Evolutionary conservation across 2,113 vertebrate genomes (phyloP).

Genomic region (Dissostichus mawsoni): DNA sequence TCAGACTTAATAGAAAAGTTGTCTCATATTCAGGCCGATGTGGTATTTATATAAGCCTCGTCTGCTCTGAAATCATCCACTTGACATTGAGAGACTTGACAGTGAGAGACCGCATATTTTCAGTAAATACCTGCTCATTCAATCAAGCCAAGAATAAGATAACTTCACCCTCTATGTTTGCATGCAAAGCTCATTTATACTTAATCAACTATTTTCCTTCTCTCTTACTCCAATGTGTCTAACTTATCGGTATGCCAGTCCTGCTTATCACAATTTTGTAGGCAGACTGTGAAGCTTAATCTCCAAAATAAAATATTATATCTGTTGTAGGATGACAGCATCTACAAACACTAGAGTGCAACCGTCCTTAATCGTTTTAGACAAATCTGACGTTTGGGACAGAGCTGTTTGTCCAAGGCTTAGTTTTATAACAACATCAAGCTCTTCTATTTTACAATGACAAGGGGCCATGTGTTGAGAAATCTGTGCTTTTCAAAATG

Average conservation of each 20-base stretch:
- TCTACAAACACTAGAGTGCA: not conserved
- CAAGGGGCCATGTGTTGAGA: not conserved
- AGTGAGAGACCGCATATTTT: not conserved
- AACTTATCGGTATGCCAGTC: not conserved
- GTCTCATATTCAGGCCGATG: not conserved
- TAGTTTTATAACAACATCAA: not conserved
- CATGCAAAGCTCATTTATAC: not conserved
- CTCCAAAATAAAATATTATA: slow-evolving; percentile 10
- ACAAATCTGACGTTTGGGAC: slow-evolving; percentile 33
- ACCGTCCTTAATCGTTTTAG: slow-evolving; percentile 27
- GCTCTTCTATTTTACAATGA: not conserved
- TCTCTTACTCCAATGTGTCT: not conserved
- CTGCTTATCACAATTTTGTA: not conserved
- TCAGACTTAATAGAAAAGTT: not conserved
- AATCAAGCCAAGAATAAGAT: not conserved
- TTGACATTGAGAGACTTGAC: not conserved
- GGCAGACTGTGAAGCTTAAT: slow-evolving; percentile 9
- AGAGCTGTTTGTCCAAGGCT: slow-evolving; percentile 8
- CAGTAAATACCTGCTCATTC: not conserved
- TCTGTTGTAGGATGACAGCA: slow-evolving; percentile 29
- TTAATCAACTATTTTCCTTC: not conserved
- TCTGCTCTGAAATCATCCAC: not conserved
- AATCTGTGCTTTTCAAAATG: too few relatives aligned
- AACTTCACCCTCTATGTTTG: not conserved
- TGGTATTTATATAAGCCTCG: not conserved